A percentile compares a stretch with the other conserved stretches of the same genome.
Evolutionary conservation across 2,113 vertebrate species (phyloP).

Genomic region (Hippocampus guttulatus): DNA sequence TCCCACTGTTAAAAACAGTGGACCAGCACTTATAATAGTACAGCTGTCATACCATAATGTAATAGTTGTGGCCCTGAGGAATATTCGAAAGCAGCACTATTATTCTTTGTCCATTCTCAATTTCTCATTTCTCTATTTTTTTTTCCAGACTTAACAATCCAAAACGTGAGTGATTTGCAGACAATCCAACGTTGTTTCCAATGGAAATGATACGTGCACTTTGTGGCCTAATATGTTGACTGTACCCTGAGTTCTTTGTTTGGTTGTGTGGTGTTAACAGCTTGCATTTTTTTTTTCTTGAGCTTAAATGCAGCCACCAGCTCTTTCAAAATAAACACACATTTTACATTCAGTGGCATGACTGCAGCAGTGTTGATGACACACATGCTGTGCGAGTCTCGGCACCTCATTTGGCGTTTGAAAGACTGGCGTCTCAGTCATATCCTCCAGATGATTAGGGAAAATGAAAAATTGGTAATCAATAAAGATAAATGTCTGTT

Average conservation of each 20-base stretch:
- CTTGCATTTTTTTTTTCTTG: constrained; percentile 9
- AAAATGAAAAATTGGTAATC: constrained; percentile 8
- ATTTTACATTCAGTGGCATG: constrained; percentile 25
- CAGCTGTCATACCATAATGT: not conserved
- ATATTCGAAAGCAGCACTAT: not conserved
- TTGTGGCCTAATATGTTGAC: no score
- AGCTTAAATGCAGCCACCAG: not conserved
- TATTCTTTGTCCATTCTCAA: not conserved
- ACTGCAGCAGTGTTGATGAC: constrained; percentile 22
- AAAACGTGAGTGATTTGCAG: not conserved
- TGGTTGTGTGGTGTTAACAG: not conserved
- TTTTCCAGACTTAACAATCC: not conserved
- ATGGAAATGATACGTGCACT: not conserved
- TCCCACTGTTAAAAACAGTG: not conserved
- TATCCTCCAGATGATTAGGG: not conserved
- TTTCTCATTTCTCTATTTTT: not conserved
- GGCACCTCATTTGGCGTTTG: constrained; percentile 15
- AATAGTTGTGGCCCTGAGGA: not conserved
- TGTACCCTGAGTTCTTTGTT: not conserved
- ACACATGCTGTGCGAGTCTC: constrained; percentile 7
- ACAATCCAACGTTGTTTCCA: not conserved
- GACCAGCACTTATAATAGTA: not conserved
- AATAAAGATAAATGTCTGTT: constrained; percentile 8
- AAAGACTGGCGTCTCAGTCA: constrained; percentile 3
- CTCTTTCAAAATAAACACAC: constrained; percentile 17